phyloP scores from a whole-genome alignment of 2,113 vertebrate species.

The Perca fluviatilis region DNA sequence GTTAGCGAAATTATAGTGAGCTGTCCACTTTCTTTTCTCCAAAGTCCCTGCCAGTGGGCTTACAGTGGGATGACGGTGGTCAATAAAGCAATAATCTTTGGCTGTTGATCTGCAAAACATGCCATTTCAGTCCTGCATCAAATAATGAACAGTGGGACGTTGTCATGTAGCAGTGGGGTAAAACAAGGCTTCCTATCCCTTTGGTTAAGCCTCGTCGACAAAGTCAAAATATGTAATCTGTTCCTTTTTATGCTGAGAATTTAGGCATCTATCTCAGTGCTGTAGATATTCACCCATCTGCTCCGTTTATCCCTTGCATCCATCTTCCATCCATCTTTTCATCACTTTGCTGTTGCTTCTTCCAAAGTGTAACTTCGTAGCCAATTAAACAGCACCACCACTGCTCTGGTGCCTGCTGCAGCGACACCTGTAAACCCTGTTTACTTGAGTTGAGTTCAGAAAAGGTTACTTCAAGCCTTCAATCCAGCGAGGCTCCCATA shows the following conservation, averaged over 20 bases:
- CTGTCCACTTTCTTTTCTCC: slow-evolving; percentile 59
- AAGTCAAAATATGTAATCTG: slow-evolving; percentile 45
- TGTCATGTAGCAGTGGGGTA: slow-evolving; percentile 18
- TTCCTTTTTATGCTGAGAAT: slow-evolving; percentile 35
- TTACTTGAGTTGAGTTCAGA: slow-evolving; percentile 61
- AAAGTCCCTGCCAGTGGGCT: slow-evolving; percentile 38
- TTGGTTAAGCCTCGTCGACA: slow-evolving; percentile 31
- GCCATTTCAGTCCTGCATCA: slow-evolving; percentile 42
- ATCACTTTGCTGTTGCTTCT: slow-evolving; percentile 38
- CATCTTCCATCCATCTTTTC: slow-evolving; percentile 47
- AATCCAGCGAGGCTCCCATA: slow-evolving; percentile 46
- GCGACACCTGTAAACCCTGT: slow-evolving; percentile 73
- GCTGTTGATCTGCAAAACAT: slow-evolving; percentile 47
- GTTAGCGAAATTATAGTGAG: slow-evolving; percentile 64
- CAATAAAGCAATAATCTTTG: slow-evolving; percentile 74
- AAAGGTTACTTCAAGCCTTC: slow-evolving; percentile 53
- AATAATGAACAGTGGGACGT: slow-evolving; percentile 40
- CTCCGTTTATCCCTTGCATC: slow-evolving; percentile 32
- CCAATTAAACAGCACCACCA: slow-evolving; percentile 75
- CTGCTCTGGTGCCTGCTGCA: slow-evolving; percentile 36
- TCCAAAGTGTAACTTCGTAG: slow-evolving; percentile 46
- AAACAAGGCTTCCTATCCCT: slow-evolving; percentile 27
- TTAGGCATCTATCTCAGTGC: slow-evolving; percentile 21
- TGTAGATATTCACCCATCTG: slow-evolving; percentile 49
- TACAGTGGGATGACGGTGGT: slow-evolving; percentile 50